Evolutionary conservation across 1,140 invertebrate genomes (phyloP), one percentile per base, ranked within the genome.

Genomic region (Ridgeia piscesae): DNA sequence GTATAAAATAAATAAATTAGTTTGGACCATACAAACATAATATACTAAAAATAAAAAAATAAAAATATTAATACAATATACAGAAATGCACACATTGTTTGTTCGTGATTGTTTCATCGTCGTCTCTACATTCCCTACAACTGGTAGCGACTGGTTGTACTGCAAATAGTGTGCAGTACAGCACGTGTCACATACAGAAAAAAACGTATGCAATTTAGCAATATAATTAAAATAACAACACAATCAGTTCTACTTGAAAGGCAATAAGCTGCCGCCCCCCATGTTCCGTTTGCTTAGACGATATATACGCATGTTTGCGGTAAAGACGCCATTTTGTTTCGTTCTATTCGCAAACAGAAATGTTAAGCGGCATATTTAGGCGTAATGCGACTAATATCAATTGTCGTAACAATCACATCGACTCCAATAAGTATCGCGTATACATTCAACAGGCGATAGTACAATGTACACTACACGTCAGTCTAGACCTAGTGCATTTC

Each of bases 1-100:
- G 48, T 50, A 50, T 50, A 77, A 77, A 77, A 77, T 77, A 77
- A 77, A 77, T 77, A 77, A 77, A 77, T 77, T 77, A 77, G 58
- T 77, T 77, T 77, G 58, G 58, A 77, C 58, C 58, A 4, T 42
- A 4, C 42, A 42, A 9, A 77, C 27, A 77, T 77, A 77, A 77
- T 77, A 21, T 9, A 77, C 58, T 77, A 77, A 77, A 77, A 77
- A 77, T 77, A 77, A 77, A 77, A 77, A 77, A 77, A 77, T 77
- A 77, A 77, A 77, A 77, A 31, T 31, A 77, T 2, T 77, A 31
- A 77, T 77, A 21, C 17, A 50, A 50, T 77, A 77, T 77, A 77
- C 58, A 17, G 58, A 4, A 77, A 77, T 77, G 58, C 27, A 11
- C 42, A 42, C 11, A 6, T 6, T 42, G 58, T 77, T 77, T 77